Conservation (phyloP, 2,797 vertebrate species). For the Poecilia picta region DNA sequence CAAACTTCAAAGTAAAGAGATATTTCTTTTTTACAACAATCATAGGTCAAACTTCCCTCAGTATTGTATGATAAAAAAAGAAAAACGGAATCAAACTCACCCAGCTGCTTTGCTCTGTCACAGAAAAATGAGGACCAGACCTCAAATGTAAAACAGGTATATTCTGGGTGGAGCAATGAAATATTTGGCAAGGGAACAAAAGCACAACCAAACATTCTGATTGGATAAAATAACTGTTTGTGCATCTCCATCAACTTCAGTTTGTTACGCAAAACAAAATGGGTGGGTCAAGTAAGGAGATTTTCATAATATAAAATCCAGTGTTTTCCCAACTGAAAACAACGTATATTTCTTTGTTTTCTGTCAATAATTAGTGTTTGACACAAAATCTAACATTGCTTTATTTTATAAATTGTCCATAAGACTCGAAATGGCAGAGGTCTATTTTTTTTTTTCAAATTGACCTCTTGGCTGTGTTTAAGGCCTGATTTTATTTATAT, state of each 20-base stretch:
- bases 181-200: not conserved
- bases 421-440: not conserved
- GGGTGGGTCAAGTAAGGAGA: not conserved
- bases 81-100: slow-evolving; percentile 26
- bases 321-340: not conserved
- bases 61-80: not conserved
- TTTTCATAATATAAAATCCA: not conserved
- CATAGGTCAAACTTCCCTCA: no score
- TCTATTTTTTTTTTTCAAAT: not conserved
- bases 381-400: not conserved
- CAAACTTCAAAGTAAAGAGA: no score
- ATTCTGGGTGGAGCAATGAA: slow-evolving; percentile 35
- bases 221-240: not conserved
- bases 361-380: not conserved
- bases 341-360: not conserved
- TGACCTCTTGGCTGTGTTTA: not conserved
- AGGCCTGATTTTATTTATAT: not conserved
- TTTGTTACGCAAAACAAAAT: not conserved
- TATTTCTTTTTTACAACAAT: no score
- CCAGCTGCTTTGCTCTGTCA: slow-evolving; percentile 28
- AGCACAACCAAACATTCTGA: not conserved
- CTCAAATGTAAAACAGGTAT: slow-evolving; percentile 9
- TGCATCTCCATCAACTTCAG: not conserved
- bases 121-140: slow-evolving; percentile 27
- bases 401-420: not conserved